Conservation (phyloP, 2,113 vertebrate genomes). For the Caretta caretta region DNA sequence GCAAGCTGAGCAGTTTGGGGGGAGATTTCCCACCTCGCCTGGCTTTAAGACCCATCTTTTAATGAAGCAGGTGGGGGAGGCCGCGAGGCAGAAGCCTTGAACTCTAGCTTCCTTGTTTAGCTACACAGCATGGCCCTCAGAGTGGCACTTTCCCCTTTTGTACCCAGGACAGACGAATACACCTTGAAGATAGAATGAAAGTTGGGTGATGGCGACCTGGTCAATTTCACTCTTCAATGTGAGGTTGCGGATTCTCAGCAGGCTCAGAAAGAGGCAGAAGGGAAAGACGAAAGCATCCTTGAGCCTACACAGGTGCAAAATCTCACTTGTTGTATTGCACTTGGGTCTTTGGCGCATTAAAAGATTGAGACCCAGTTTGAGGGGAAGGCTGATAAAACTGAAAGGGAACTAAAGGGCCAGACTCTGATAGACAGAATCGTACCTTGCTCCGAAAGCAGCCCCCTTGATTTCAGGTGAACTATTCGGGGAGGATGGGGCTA, state of each 20-base stretch:
- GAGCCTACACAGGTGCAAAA: background rate
- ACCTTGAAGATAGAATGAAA: no score
- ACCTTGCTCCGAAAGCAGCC: no score
- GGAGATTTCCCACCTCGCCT: background rate
- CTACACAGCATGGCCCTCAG: no score
- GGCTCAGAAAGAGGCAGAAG: background rate
- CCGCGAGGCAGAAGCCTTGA: no score
- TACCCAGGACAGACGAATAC: no score
- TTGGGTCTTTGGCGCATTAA: accelerated
- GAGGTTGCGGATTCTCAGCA: background rate
- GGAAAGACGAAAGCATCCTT: background rate
- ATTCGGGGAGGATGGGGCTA: background rate
- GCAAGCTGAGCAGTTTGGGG: background rate
- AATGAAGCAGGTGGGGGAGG: no score
- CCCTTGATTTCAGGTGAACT: background rate
- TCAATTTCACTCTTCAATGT: no score
- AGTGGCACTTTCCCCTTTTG: no score
- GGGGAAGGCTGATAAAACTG: background rate
- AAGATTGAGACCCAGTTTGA: background rate
- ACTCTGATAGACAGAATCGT: background rate
- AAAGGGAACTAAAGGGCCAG: background rate
- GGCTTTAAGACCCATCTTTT: background rate
- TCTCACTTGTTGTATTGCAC: background rate
- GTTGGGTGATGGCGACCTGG: no score
- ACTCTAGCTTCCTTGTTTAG: no score